Conservation (phyloP, 2,888 invertebrate species). For the Vanessa cardui region DNA sequence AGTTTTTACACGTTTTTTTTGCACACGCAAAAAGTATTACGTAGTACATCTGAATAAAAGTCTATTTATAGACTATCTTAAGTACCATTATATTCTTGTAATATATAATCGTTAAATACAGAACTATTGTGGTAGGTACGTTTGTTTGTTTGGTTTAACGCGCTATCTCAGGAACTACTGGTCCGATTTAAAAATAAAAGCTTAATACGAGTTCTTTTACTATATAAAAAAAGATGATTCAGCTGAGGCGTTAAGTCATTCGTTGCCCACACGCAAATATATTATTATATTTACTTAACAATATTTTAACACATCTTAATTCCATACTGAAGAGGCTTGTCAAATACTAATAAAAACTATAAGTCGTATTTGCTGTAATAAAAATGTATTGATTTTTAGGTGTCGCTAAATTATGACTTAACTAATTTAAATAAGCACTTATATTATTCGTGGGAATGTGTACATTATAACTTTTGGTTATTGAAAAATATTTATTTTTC, state of each 20-base stretch:
- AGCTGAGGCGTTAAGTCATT: no score
- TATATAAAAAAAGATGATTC: not conserved
- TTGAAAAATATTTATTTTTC: no score
- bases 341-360: no score
- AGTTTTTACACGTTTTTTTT: not conserved
- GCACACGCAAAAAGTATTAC: not conserved
- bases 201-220: not conserved
- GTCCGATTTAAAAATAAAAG: no score
- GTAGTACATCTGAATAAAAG: not conserved
- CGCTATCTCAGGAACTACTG: no score
- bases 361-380: not conserved
- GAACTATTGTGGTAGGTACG: no score
- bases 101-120: no score
- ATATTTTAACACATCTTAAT: not conserved
- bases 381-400: not conserved
- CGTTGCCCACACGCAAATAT: slow-evolving; percentile 1
- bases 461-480: no score
- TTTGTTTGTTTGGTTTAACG: no score
- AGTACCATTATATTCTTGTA: no score
- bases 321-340: not conserved
- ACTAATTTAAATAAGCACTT: no score
- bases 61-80: not conserved
- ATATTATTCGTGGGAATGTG: no score
- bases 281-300: slow-evolving; percentile 1
- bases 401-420: not conserved